Evolutionary conservation across 2,113 vertebrate genomes (phyloP).

Genomic region (Pelecanoides urinatrix): DNA sequence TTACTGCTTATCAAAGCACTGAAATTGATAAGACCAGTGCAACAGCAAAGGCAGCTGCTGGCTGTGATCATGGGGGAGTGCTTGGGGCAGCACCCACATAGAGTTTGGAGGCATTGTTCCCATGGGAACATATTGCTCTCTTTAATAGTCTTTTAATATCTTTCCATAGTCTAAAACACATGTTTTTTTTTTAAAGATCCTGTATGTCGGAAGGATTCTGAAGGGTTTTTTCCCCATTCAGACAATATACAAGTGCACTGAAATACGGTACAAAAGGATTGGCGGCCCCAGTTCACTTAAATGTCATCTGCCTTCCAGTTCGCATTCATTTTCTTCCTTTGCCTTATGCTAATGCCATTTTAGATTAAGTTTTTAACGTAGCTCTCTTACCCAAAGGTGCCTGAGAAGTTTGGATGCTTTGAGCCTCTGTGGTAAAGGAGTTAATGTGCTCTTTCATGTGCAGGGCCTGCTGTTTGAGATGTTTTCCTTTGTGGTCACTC

Average conservation of each 20-base stretch:
- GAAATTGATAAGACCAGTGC: neutral
- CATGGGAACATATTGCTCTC: neutral
- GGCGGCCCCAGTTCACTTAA: fast-evolving
- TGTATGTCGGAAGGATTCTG: neutral
- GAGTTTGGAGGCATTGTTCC: neutral
- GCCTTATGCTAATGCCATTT: fast-evolving
- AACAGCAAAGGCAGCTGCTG: neutral
- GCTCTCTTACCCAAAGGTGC: neutral
- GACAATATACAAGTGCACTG: neutral
- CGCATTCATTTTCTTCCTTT: fast-evolving
- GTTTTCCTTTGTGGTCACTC: neutral
- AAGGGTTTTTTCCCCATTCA: fast-evolving
- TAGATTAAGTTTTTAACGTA: neutral
- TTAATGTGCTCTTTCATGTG: neutral
- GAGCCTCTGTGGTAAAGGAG: neutral
- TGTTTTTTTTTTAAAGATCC: neutral
- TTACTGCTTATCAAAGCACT: neutral
- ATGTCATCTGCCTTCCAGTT: neutral
- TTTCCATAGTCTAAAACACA: fast-evolving
- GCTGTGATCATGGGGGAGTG: neutral
- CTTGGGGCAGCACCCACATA: neutral
- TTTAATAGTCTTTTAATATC: neutral
- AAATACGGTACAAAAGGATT: neutral
- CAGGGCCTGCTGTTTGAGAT: neutral
- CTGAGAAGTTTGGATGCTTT: neutral